Conservation (phyloP, 2,797 vertebrate genomes). For the Notolepis coatsorum region DNA sequence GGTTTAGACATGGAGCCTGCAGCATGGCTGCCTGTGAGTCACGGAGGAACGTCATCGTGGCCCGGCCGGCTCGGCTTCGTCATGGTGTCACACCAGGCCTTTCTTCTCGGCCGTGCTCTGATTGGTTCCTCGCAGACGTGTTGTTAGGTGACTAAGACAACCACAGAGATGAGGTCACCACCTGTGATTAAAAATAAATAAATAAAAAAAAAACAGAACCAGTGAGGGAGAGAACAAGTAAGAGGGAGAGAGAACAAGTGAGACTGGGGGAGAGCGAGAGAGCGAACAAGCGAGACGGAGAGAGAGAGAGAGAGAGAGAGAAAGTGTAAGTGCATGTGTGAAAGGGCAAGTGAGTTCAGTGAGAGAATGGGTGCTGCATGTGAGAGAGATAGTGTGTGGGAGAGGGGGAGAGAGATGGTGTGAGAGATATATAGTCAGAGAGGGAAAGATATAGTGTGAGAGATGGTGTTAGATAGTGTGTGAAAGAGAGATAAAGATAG, state of each 20-base stretch:
- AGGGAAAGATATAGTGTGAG: slow-evolving; percentile 30
- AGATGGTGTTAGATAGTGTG: slow-evolving; percentile 4
- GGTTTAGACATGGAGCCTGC: no score
- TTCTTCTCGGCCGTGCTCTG: slow-evolving; percentile 15
- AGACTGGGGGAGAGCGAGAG: slow-evolving; percentile 34
- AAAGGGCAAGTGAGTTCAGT: slow-evolving; percentile 27
- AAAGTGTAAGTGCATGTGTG: slow-evolving; percentile 29
- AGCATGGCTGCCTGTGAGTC: slow-evolving; percentile 62
- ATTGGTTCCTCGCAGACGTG: slow-evolving; percentile 46
- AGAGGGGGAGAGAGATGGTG: slow-evolving; percentile 6
- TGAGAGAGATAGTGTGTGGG: slow-evolving; percentile 29
- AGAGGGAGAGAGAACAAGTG: slow-evolving; percentile 2
- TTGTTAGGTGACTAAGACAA: slow-evolving; percentile 74
- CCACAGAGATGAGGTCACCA: slow-evolving; percentile 71
- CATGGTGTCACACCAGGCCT: slow-evolving; percentile 57
- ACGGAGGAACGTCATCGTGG: slow-evolving; percentile 50
- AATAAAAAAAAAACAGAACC: no score
- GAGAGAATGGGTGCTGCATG: slow-evolving; percentile 15
- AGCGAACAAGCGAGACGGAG: slow-evolving; percentile 31
- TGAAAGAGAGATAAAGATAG: background rate
- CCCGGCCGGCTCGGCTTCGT: slow-evolving; percentile 46
- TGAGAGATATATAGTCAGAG: slow-evolving; percentile 6
- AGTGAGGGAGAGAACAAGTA: slow-evolving; percentile 32
- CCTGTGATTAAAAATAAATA: no score
- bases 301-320: slow-evolving; percentile 31